phyloP scores from a whole-genome alignment of 2,113 vertebrate genomes.

The Mus spicilegus region DNA sequence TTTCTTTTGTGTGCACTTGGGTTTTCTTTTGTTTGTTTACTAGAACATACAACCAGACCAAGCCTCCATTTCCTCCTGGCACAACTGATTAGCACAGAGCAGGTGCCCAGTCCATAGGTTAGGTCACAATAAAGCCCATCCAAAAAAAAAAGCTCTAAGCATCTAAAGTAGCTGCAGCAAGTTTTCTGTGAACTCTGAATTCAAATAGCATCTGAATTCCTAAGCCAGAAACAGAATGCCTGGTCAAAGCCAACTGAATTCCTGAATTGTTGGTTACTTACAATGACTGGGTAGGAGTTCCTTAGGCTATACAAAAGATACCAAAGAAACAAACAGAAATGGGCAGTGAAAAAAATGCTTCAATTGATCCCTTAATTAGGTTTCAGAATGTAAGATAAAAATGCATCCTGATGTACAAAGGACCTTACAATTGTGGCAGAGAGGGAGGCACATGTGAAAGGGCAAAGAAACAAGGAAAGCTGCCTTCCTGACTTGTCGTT shows the following conservation, averaged over 20 bases:
- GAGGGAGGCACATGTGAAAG: neutral
- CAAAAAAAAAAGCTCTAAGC: neutral
- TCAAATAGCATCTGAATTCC: constrained; percentile 7
- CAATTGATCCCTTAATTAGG: neutral
- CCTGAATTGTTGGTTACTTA: neutral
- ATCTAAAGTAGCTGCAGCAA: constrained; percentile 23
- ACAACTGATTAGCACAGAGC: neutral
- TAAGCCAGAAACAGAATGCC: neutral
- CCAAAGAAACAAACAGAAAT: neutral
- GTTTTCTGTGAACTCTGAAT: neutral
- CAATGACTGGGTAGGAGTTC: neutral
- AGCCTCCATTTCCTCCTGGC: neutral
- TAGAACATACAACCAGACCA: neutral
- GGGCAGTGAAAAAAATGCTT: neutral
- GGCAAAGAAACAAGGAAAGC: neutral
- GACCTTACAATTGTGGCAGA: neutral
- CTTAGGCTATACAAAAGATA: neutral
- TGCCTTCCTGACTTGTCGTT: neutral
- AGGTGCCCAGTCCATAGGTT: neutral
- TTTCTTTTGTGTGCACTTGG: neutral
- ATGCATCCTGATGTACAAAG: neutral
- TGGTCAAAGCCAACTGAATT: constrained; percentile 28
- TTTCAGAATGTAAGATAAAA: neutral
- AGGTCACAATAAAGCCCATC: constrained; percentile 33
- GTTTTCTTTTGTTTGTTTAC: neutral